Evolutionary conservation across 2,797 vertebrate genomes (phyloP).

Genomic region (Ctenochaetus hawaiiensis): DNA sequence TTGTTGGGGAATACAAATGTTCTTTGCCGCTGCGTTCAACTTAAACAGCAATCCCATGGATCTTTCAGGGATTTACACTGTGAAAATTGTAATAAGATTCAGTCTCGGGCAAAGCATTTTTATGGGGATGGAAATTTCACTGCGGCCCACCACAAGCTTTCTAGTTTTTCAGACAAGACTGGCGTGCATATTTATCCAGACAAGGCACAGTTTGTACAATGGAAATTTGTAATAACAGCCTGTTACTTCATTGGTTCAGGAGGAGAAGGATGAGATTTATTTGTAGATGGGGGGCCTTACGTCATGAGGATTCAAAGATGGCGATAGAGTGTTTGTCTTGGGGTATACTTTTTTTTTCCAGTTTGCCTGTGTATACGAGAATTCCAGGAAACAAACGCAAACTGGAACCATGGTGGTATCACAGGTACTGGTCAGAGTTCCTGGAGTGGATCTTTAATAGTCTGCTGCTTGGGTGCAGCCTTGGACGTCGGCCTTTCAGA

Average conservation of each 20-base stretch:
- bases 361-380: not conserved
- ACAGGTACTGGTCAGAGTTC: not conserved
- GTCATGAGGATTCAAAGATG: not conserved
- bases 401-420: not conserved
- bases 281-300: not conserved
- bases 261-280: not conserved
- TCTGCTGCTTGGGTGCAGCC: constrained; percentile 21
- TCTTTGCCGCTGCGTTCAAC: constrained; percentile 46
- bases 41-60: constrained; percentile 60
- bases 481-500: constrained; percentile 19
- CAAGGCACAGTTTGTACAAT: not conserved
- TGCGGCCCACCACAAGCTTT: not conserved
- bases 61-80: constrained; percentile 63
- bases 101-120: constrained; percentile 41
- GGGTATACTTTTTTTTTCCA: not conserved
- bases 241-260: not conserved
- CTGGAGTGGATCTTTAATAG: constrained; percentile 16
- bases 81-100: constrained; percentile 65
- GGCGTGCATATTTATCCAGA: constrained; percentile 19
- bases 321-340: not conserved
- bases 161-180: constrained; percentile 4
- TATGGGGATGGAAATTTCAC: constrained; percentile 37
- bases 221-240: constrained; percentile 1
- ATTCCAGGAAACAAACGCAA: not conserved
- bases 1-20: constrained; percentile 64